Conservation (phyloP, 1,140 invertebrate genomes). For the Habropoda laboriosa region DNA sequence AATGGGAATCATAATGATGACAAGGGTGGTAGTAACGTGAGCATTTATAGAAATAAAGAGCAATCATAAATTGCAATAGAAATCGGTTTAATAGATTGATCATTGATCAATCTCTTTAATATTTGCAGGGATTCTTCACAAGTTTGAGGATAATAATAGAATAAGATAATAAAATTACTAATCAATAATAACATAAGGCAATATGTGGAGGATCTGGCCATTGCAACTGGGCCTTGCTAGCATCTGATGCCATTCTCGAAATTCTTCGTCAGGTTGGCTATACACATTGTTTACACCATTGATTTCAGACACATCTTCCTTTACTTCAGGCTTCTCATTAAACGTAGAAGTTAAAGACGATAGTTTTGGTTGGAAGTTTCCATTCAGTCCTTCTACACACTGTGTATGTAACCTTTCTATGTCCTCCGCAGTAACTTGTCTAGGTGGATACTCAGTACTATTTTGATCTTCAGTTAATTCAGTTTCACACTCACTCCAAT, state of each 20-base stretch:
- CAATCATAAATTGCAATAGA: conserved; percentile 62
- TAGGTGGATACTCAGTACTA: conserved; percentile 56
- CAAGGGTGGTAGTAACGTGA: conserved; percentile 44
- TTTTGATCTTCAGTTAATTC: conserved; percentile 65
- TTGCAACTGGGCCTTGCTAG: conserved; percentile 86
- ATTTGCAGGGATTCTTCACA: conserved; percentile 53
- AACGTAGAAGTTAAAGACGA: conserved; percentile 52
- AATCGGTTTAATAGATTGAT: conserved; percentile 62
- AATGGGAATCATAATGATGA: conserved; percentile 30
- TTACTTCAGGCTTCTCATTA: conserved; percentile 47
- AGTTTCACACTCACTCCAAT: conserved; percentile 79
- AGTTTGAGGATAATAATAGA: conserved; percentile 61
- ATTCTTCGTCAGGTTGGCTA: conserved; percentile 77
- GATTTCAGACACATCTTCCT: conserved; percentile 35
- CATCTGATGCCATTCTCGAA: conserved; percentile 93
- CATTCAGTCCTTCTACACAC: conserved; percentile 78
- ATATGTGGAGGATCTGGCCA: conserved; percentile 90
- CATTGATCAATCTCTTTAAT: conserved; percentile 44
- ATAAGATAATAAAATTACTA: conserved; percentile 80
- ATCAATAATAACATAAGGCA: conserved; percentile 96
- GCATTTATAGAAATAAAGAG: conserved; percentile 62
- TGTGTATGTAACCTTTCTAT: conserved; percentile 75
- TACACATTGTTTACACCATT: conserved; percentile 59
- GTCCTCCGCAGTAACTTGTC: conserved; percentile 69
- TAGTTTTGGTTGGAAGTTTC: conserved; percentile 77